Base-by-base conservation (phyloP, 2,888 invertebrate genomes). In the Ashinkailepas kermadecensis region DNA sequence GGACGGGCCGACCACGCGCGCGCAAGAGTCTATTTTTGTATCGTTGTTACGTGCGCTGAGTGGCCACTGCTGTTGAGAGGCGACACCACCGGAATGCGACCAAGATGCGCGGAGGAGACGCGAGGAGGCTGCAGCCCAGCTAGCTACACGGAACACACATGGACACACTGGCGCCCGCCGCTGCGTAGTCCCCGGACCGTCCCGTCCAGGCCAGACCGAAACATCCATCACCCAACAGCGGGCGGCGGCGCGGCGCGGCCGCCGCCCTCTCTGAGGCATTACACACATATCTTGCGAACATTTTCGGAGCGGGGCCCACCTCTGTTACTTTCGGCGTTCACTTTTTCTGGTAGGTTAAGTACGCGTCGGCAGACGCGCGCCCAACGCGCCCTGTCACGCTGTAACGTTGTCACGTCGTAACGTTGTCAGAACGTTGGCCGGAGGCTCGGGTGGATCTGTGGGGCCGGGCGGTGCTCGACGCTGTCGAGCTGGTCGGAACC, bases 311-410 rank as follows among this genome's bases (percentile, higher is more conserved):
- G 70, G 70, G 70, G 70, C 70, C 70, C 70, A 70, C 70, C 70
- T 25, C 70, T 25, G 39, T 39, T 15, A 39, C 62, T 70, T 70
- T 39, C 39, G 70, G 70, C 70, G 70, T 70, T 10, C 70, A 70
- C 70, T 23, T 23, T 67, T 70, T 70, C 70, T 70, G 70, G 70
- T 70, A 70, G 70, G 39, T 70, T 70, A 70, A 70, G 64, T n/a
- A 39, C 39, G 39, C 70, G 70, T 15, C 11, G 70, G 13, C 15
- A 18, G 39, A 39, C 4, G 39, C 39, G 39, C 39, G 39, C 39
- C 39, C 39, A 39, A 39, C 39, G 39, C 39, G 39, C 39, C 39
- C 39, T 39, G 39, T 39, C 39, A 39, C 39, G 39, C 39, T 39
- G 39, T 39, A 39, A 4, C 39, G 39, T 39, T 39, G 39, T 39